Evolutionary conservation across 2,888 invertebrate genomes (phyloP).

Genomic region (Diabrotica balteata): DNA sequence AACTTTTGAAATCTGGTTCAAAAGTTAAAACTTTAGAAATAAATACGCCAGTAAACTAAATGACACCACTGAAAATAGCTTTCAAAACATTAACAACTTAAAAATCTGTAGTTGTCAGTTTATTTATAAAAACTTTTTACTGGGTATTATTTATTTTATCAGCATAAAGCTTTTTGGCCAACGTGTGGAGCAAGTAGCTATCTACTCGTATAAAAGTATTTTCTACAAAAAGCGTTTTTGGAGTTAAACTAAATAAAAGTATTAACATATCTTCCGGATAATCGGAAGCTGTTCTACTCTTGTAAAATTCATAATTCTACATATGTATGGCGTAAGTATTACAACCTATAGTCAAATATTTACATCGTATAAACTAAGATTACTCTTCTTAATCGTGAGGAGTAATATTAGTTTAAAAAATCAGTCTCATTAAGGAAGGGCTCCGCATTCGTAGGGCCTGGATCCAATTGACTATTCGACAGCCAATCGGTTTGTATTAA

Average conservation of each 20-base stretch:
- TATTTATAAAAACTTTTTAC: too few species aligned
- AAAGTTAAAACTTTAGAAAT: slow-evolving; percentile 15
- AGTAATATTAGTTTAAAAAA: slow-evolving; percentile 41
- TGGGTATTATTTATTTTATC: too few species aligned
- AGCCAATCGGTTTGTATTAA: slow-evolving; percentile 26
- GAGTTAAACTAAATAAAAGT: slow-evolving; percentile 41
- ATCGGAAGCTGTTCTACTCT: slow-evolving; percentile 36
- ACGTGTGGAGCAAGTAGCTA: slow-evolving; percentile 32
- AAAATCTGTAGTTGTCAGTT: too few species aligned
- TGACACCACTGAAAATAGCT: too few species aligned
- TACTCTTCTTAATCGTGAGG: slow-evolving; percentile 35
- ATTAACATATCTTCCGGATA: slow-evolving; percentile 36
- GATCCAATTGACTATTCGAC: slow-evolving; percentile 27
- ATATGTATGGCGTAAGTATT: slow-evolving; percentile 33
- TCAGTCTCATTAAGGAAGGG: slow-evolving; percentile 58
- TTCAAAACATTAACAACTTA: too few species aligned
- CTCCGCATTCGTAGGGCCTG: slow-evolving; percentile 36
- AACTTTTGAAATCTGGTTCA: slow-evolving; percentile 14
- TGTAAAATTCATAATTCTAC: slow-evolving; percentile 42
- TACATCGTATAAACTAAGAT: slow-evolving; percentile 35
- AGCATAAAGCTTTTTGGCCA: slow-evolving; percentile 23
- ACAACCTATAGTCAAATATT: slow-evolving; percentile 36
- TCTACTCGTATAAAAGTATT: slow-evolving; percentile 39
- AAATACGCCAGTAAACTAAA: neutral
- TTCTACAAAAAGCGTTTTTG: slow-evolving; percentile 30